Percentiles rank a stretch among this genome's conserved stretches.
Evolutionary conservation across 2,797 vertebrate species (phyloP).

Genomic region (Lutjanus argentimaculatus): DNA sequence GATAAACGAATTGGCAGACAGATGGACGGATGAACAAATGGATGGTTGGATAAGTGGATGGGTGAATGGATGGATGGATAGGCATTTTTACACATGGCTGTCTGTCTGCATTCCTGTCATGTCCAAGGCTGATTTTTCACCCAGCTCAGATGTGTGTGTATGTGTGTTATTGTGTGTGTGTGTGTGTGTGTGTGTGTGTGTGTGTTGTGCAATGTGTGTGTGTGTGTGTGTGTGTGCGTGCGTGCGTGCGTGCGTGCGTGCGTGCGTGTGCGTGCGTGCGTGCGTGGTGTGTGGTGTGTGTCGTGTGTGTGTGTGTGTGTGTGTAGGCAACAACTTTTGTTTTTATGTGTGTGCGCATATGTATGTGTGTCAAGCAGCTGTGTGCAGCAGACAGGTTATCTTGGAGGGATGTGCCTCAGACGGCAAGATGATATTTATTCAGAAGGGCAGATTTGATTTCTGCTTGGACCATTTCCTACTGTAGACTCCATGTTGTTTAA

Average conservation of each 20-base stretch:
- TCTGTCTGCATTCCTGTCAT: constrained; percentile 77
- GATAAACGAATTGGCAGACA: constrained; percentile 80
- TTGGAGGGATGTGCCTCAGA: constrained; percentile 59
- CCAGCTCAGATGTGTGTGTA: constrained; percentile 9
- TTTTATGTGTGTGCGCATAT: constrained; percentile 11
- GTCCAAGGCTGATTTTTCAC: constrained; percentile 64
- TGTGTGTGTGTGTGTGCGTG: constrained; percentile 13
- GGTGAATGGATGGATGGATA: constrained; percentile 76
- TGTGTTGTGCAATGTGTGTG: too few relatives aligned
- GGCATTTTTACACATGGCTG: constrained; percentile 80
- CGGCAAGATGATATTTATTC: constrained; percentile 66
- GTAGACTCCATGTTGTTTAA: constrained; percentile 51
- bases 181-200: constrained; percentile 8
- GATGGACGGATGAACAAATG: constrained; percentile 81
- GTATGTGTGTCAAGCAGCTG: constrained; percentile 66
- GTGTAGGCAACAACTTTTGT: constrained; percentile 26
- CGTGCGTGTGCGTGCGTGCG: constrained; percentile 18
- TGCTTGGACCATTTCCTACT: constrained; percentile 54
- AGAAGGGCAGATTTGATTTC: constrained; percentile 69
- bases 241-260: not conserved
- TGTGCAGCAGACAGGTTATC: constrained; percentile 68
- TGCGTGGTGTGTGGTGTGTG: constrained; percentile 18
- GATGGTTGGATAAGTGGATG: constrained; percentile 76
- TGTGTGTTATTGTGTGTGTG: constrained; percentile 16
- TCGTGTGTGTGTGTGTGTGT: constrained; percentile 4